A percentile compares a stretch with the other conserved stretches of the same genome.
Conservation (phyloP, 2,113 vertebrate genomes). For the Boleophthalmus pectinirostris region DNA sequence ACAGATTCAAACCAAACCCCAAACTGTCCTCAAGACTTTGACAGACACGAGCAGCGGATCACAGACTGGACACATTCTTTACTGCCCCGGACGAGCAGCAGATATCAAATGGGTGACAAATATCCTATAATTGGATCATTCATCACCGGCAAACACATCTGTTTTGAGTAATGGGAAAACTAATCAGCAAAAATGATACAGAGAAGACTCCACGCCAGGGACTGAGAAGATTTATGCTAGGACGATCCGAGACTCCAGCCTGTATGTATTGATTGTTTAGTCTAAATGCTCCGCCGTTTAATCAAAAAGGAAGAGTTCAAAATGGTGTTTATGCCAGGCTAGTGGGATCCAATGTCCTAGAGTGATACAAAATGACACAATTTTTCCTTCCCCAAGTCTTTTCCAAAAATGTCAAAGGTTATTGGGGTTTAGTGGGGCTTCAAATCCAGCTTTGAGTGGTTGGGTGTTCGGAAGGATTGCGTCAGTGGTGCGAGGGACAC, state of each 20-base stretch:
- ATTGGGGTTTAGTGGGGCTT: conserved; percentile 55
- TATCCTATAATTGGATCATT: conserved; percentile 73
- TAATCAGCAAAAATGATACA: conserved; percentile 76
- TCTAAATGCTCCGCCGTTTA: conserved; percentile 64
- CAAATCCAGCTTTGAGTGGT: conserved; percentile 72
- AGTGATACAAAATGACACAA: conserved; percentile 4
- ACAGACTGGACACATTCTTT: conserved; percentile 22
- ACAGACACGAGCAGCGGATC: conserved; percentile 17
- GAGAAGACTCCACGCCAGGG: conserved; percentile 56
- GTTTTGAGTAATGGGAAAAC: conserved; percentile 78
- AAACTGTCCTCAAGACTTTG: conserved; percentile 12
- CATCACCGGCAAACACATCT: conserved; percentile 72
- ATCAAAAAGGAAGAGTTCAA: conserved; percentile 63
- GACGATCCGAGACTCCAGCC: conserved; percentile 48
- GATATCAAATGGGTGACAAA: conserved; percentile 77
- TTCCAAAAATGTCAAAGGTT: conserved; percentile 61
- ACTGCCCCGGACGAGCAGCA: conserved; percentile 43
- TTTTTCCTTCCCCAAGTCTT: conserved; percentile 1
- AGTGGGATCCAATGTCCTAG: conserved; percentile 25
- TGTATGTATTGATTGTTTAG: conserved; percentile 71
- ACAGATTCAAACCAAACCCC: conserved; percentile 7
- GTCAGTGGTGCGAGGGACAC: conserved; percentile 62
- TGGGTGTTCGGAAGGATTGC: conserved; percentile 53
- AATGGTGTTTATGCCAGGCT: conserved; percentile 31
- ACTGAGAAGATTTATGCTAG: conserved; percentile 67